Evolutionary conservation across 2,888 invertebrate species (phyloP).

Genomic region (Parthenolecanium corni): DNA sequence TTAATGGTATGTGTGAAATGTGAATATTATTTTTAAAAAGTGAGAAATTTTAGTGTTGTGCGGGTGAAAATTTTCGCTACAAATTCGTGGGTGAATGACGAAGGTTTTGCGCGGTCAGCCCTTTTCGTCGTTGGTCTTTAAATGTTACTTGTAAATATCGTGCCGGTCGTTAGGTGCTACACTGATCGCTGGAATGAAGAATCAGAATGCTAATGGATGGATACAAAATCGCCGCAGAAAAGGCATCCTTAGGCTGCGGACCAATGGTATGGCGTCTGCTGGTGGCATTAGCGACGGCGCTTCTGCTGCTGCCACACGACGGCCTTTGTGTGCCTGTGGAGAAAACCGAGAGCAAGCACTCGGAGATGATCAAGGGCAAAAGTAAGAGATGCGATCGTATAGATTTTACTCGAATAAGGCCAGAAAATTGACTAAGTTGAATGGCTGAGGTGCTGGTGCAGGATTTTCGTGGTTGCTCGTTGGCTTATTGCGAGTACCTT

Average conservation of each 20-base stretch:
- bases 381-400: too few species aligned
- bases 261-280: background rate
- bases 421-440: too few species aligned
- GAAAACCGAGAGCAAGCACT: background rate
- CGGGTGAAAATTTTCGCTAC: too few species aligned
- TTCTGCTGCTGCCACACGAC: background rate
- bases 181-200: constrained; percentile 21
- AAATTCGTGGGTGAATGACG: too few species aligned
- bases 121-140: background rate
- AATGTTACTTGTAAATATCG: background rate
- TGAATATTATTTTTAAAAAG: too few species aligned
- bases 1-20: too few species aligned
- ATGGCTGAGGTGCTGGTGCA: too few species aligned
- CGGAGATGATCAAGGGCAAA: background rate
- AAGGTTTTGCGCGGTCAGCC: too few species aligned
- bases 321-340: background rate
- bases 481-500: too few species aligned
- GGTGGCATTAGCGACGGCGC: background rate
- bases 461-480: too few species aligned
- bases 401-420: too few species aligned
- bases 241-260: background rate
- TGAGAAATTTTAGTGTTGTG: too few species aligned
- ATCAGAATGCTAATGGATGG: constrained; percentile 20
- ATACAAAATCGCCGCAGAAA: constrained; percentile 11
- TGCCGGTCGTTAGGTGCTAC: background rate